Evolutionary conservation across 2,797 vertebrate genomes (phyloP).

Genomic region (Fundulus diaphanus): DNA sequence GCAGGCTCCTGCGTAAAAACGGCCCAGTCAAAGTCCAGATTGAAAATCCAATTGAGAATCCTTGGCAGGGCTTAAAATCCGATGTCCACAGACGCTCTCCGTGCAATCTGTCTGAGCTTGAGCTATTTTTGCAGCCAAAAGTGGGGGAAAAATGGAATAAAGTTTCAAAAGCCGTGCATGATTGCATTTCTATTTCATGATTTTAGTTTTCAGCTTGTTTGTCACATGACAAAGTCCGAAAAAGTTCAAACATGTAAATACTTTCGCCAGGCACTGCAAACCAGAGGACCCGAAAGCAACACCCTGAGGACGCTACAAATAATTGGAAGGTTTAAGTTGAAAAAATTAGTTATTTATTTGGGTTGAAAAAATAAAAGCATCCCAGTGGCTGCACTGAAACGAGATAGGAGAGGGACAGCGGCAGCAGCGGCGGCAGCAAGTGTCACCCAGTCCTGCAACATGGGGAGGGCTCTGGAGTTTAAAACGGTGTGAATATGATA

Average conservation of each 20-base stretch:
- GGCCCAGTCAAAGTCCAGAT: neutral
- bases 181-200: neutral
- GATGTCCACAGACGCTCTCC: neutral
- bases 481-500: slow-evolving; percentile 83
- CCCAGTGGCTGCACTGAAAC: slow-evolving; percentile 15
- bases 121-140: neutral
- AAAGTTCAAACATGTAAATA: neutral
- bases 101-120: neutral
- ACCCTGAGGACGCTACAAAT: neutral
- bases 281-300: too few species aligned
- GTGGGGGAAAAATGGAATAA: neutral
- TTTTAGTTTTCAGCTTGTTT: neutral
- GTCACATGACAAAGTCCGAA: neutral
- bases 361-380: neutral
- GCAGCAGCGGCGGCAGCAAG: slow-evolving; percentile 65
- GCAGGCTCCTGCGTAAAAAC: neutral
- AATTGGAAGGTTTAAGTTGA: neutral
- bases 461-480: slow-evolving; percentile 81
- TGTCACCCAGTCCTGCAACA: slow-evolving; percentile 76
- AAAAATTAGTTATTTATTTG: neutral
- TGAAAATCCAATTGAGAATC: neutral
- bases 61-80: neutral
- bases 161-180: neutral
- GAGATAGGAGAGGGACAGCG: slow-evolving; percentile 68
- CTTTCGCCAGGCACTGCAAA: neutral